Base-by-base conservation (phyloP, 1,140 invertebrate genomes). In the Chionoecetes opilio region DNA sequence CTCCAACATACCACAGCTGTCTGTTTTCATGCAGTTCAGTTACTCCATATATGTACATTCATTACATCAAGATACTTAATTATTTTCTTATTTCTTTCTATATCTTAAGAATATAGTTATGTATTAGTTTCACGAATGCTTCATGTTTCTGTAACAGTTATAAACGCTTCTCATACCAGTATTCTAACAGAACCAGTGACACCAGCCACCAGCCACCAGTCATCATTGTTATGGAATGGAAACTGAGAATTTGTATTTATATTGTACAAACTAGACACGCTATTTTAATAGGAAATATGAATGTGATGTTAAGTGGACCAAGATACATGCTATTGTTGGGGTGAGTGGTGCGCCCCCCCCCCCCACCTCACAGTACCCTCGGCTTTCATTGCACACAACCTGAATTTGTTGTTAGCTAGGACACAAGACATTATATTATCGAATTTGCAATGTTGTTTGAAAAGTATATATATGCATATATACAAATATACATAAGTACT, bases 221-320 rank as follows among this genome's bases (percentile, higher is more conserved):
- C 75, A n/a, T 37, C 41, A 34, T 91, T 84, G n/a, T 84, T 75
- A n/a, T 75, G 21, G 0, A 87, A 8, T 11, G 26, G 38, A 11
- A 92, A 3, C 17, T 6, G 84, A 92, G n/a, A 41, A 37, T 29
- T 93, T 32, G 34, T 88, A 93, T 93, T 89, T 89, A 93, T 93
- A 93, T 75, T 93, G 53, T 88, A 89, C 38, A 88, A 37, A 63
- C 32, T 89, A 93, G 75, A 88, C 85, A 37, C 63, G 86, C 86
- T 93, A 89, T 93, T 93, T 93, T 93, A 93, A 86, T 93, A 93
- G 93, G 53, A 94, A 88, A 53, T 90, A 46, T 94, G 82, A 94
- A 94, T 94, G 93, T 94, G 93, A 94, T 94, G 93, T 94, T 87
- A 82, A 94, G 93, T 94, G 93, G 93, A 94, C 93, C 93, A 94